Evolutionary conservation across 2,888 invertebrate species (phyloP), one percentile per base, ranked within the genome.

Genomic region (Mythimna pallens): DNA sequence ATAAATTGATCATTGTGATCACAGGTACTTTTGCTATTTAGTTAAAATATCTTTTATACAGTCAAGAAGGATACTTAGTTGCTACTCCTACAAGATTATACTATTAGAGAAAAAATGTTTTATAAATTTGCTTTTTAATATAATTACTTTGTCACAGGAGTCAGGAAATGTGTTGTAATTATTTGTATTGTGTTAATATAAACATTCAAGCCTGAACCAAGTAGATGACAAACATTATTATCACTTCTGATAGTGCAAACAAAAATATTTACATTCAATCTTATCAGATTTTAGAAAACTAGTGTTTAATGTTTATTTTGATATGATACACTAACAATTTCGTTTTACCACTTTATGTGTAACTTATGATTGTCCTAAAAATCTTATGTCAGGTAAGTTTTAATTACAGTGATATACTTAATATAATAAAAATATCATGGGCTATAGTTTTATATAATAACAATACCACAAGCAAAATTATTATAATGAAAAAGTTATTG

Each of bases 251-350:
- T 76, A 76, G 57, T 54, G 62, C 40, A 68, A 76, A 81, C 64
- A 74, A 75, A 65, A 82, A 81, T 82, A 82, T 80, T 76, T 82
- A 83, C 68, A 58, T 40, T 14, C n/a, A 65, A 54, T 77, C 61
- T 80, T 73, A 80, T 77, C 73, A 80, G 73, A 74, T 67, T 65
- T 43, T 52, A 61, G 50, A 74, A 68, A 75, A 65, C 34, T 50
- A 20, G n/a, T 57, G 12, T 73, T 30, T 40, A 63, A 62, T 77
- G 54, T 65, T 77, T 73, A 52, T 73, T 52, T 78, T 73, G 17
- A 17, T 47, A 17, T 47, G 55, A 25, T 75, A 36, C 17, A 40
- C 8, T 58, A 47, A 47, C 17, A 36, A 30, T 12, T 14, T 30
- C 25, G 14, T 54, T 54, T n/a, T 7, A 9, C 12, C 59, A 34